Evolutionary conservation across 2,888 invertebrate genomes (phyloP), one percentile per base, ranked within the genome.

Genomic region (Sesamia inferens): DNA sequence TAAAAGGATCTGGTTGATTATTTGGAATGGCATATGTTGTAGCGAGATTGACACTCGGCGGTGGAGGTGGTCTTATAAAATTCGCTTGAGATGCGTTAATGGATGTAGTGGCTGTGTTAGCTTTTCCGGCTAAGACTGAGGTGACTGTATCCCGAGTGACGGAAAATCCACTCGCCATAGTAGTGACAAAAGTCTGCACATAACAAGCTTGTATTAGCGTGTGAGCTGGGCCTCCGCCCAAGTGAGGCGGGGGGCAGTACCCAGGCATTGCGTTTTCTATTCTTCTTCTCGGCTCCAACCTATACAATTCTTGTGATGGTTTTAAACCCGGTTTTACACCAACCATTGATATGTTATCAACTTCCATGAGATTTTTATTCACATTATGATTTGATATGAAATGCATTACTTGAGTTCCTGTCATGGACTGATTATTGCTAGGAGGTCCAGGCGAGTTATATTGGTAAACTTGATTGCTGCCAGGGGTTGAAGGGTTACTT

Each of bases 81-180:
- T 90, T 96, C 71, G 87, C 97, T 79, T 94, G 95, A 8, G 97
- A 97, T 47, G 97, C 97, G 85, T 97, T 98, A 44, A 98, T 97
- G 0, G 98, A 97, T 0, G 98, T 98, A 0, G 98, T 98, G 0
- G 97, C 97, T 0, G 98, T 98, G 85, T 97, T 97, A 0, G 98
- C 97, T 90, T 97, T 97, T 5, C 98, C 98, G 4, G 98, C 98
- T 78, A 98, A 92, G 3, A 98, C 98, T 0, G 97, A 98, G 0
- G 98, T 98, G 31, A 98, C 98, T 0, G 98, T 98, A 89, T 98
- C 98, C 83, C 98, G 97, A 54, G 98, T 98, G 5, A 97, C 97
- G 0, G 98, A 98, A 89, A 98, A 97, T 13, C 98, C 97, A 88
- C 98, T 97, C 0, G 98, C 98, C 93, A 96, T 96, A 1, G 96